Evolutionary conservation across 2,797 vertebrate species (phyloP).

Genomic region (Malurus leucopterus): DNA sequence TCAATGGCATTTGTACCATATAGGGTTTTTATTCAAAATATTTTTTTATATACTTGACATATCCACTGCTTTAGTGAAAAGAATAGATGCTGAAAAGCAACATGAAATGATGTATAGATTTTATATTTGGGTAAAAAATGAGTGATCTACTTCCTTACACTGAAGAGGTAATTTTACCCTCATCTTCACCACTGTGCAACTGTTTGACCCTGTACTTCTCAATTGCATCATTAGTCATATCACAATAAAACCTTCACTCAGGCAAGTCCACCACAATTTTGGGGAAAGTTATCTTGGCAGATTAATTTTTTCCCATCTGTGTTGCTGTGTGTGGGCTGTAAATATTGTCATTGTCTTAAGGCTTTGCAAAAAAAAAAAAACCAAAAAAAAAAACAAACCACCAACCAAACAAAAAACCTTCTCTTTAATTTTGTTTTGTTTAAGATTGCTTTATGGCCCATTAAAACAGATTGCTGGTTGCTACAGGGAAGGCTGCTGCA

Average conservation of each 20-base stretch:
- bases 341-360: conserved; percentile 2
- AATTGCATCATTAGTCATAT: not conserved
- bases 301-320: conserved; percentile 21
- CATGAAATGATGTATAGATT: not conserved
- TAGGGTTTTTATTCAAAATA: not conserved
- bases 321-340: not conserved
- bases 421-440: conserved; percentile 3
- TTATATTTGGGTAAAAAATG: not conserved
- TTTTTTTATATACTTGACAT: not conserved
- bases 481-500: not conserved
- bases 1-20: not conserved
- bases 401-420: not conserved
- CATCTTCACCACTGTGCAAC: not conserved
- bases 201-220: not conserved
- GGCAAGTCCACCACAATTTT: not conserved
- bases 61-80: not conserved
- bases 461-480: not conserved
- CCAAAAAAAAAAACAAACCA: not conserved
- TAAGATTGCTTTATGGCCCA: not conserved
- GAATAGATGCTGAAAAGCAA: not conserved
- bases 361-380: not conserved
- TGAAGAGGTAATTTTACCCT: not conserved
- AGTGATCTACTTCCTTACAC: not conserved
- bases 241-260: not conserved
- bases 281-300: not conserved